These are phyloP conservation scores for Myxocyprinus asiaticus DNA, from an alignment of 2,113 vertebrate species.

Conservation along the genomic window DNA sequence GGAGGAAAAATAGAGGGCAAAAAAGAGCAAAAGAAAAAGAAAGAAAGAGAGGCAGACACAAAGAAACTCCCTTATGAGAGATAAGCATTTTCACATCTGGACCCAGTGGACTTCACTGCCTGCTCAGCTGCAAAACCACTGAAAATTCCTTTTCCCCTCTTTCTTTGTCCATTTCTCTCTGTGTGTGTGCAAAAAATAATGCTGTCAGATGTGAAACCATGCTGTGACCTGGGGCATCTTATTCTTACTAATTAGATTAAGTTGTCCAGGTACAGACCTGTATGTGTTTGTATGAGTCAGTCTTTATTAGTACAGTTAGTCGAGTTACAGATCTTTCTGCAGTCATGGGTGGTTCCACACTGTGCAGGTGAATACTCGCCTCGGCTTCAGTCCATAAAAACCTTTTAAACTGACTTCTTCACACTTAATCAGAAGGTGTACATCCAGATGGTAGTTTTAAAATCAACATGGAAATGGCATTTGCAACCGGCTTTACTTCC, in stretches of 20 bases:
- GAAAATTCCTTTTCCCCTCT: slow-evolving; percentile 24
- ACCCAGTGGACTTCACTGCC: slow-evolving; percentile 69
- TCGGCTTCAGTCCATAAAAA: slow-evolving; percentile 34
- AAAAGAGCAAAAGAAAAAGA: slow-evolving; percentile 16
- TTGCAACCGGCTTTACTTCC: too few relatives aligned
- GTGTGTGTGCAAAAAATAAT: not conserved
- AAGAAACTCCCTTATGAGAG: slow-evolving; percentile 82
- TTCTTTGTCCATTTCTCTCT: too few relatives aligned
- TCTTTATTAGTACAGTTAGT: slow-evolving; percentile 10
- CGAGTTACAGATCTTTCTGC: slow-evolving; percentile 26
- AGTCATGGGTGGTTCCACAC: slow-evolving; percentile 43
- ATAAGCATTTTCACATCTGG: slow-evolving; percentile 80
- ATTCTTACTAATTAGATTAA: slow-evolving; percentile 16
- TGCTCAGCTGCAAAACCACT: slow-evolving; percentile 53
- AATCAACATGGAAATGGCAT: too few relatives aligned
- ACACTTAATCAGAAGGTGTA: slow-evolving; percentile 43
- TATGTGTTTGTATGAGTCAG: slow-evolving; percentile 25
- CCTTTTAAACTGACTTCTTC: slow-evolving; percentile 53
- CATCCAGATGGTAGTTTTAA: slow-evolving; percentile 1
- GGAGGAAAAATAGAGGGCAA: slow-evolving; percentile 29
- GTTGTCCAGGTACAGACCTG: slow-evolving; percentile 26
- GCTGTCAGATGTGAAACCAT: not conserved
- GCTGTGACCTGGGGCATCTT: slow-evolving; percentile 1
- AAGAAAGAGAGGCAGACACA: slow-evolving; percentile 66
- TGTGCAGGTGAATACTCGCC: slow-evolving; percentile 59